Percentiles rank a stretch among this genome's conserved stretches.
phyloP scores from a whole-genome alignment of 2,113 vertebrate species.

The Orientallactaga bullata region DNA sequence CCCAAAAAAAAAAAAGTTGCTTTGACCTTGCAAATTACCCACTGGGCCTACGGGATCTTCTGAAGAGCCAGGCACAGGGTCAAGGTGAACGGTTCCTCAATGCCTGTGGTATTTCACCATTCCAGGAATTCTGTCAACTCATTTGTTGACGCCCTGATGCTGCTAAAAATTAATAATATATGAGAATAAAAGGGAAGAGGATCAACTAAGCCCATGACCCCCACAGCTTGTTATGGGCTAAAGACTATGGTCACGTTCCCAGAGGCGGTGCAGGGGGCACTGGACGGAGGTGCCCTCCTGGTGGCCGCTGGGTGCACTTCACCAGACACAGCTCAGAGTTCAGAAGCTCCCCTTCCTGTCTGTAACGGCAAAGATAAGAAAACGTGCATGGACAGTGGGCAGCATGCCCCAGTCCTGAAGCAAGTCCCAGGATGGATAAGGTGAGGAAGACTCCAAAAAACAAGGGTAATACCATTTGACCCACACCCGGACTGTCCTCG shows the following conservation, averaged over 20 bases:
- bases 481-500: not conserved
- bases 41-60: fast-evolving
- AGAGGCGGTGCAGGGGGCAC: not conserved
- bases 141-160: fast-evolving
- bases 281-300: no score
- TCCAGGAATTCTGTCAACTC: no score
- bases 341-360: not conserved
- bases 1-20: not conserved
- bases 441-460: not conserved
- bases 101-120: no score
- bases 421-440: not conserved
- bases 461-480: no score
- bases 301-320: no score
- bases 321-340: no score
- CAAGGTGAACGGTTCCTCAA: fast-evolving
- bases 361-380: not conserved
- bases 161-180: not conserved
- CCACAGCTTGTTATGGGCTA: no score
- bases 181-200: not conserved
- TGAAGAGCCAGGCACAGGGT: fast-evolving
- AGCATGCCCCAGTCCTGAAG: not conserved
- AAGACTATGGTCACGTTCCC: fast-evolving
- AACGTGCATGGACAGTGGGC: no score
- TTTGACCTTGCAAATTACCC: fast-evolving
- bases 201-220: fast-evolving